Conservation (phyloP, 2,797 vertebrate species). For the Crenuchus spilurus region DNA sequence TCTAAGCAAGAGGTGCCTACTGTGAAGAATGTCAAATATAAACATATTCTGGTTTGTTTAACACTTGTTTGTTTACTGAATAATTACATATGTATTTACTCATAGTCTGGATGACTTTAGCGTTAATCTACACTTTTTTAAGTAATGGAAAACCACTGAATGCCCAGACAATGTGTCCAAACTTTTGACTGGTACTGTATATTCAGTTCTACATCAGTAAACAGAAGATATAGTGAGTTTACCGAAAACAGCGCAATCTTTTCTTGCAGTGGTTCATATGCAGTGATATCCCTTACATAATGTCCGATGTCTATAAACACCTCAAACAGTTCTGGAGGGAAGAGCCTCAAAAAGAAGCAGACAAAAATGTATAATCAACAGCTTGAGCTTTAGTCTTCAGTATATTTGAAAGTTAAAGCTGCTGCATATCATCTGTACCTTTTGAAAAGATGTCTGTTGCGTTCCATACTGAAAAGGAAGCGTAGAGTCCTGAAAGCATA, state of each 20-base stretch:
- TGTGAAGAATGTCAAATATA: too few species aligned
- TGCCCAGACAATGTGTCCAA: too few species aligned
- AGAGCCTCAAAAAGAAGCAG: constrained; percentile 83
- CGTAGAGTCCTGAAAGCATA: constrained; percentile 88
- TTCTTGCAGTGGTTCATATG: constrained; percentile 83
- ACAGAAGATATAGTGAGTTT: constrained; percentile 62
- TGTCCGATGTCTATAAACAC: constrained; percentile 93
- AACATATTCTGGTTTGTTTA: too few species aligned
- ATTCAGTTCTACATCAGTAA: not conserved
- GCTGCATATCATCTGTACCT: constrained; percentile 70
- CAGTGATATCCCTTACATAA: constrained; percentile 84
- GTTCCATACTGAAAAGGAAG: constrained; percentile 92
- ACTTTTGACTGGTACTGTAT: too few species aligned
- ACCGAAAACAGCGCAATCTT: constrained; percentile 83
- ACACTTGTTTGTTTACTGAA: too few species aligned
- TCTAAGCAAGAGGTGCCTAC: too few species aligned
- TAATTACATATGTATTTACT: too few species aligned
- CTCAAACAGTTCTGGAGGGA: constrained; percentile 89
- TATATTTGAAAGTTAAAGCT: not conserved
- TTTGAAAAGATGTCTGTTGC: constrained; percentile 89
- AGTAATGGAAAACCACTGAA: too few species aligned
- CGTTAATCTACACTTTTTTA: too few species aligned
- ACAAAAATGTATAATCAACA: too few species aligned
- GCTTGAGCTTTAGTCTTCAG: too few species aligned
- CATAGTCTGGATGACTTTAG: too few species aligned